Conservation (phyloP, 1,140 invertebrate genomes). For the Neelides sp. region DNA sequence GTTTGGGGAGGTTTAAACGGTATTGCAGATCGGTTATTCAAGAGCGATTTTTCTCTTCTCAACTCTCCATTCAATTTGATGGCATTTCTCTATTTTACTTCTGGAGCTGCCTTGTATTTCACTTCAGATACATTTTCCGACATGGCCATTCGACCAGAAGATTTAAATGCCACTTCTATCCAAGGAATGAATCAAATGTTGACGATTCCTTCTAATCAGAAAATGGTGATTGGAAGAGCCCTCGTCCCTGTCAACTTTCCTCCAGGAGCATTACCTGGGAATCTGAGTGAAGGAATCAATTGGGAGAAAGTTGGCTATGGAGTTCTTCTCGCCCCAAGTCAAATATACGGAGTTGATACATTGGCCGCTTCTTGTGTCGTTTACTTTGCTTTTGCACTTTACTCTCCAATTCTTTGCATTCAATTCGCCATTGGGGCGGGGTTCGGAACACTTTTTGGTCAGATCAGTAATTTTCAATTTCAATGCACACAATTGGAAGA, state of each 20-base stretch:
- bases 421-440: slow-evolving; percentile 8
- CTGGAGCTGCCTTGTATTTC: slow-evolving; percentile 2
- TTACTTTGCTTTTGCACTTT: slow-evolving; percentile 8
- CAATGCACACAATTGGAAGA: background rate
- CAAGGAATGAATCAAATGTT: background rate
- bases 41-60: slow-evolving; percentile 12
- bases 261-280: background rate
- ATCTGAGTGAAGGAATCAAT: background rate
- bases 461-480: background rate
- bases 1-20: slow-evolving; percentile 12
- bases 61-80: slow-evolving; percentile 20
- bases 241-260: background rate
- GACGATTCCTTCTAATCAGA: background rate
- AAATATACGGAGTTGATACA: slow-evolving; percentile 10
- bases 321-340: slow-evolving; percentile 5
- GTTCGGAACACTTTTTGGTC: slow-evolving; percentile 20
- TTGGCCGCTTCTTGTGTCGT: slow-evolving; percentile 1
- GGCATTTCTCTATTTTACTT: slow-evolving; percentile 9
- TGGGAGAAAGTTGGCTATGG: slow-evolving; percentile 9
- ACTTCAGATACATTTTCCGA: background rate
- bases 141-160: background rate
- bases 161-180: background rate
- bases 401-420: slow-evolving; percentile 15
- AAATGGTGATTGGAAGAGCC: background rate
- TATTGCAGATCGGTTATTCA: background rate